These are phyloP conservation scores for Avahi laniger DNA, from an alignment of 2,797 vertebrate genomes.

Conservation along the genomic window DNA sequence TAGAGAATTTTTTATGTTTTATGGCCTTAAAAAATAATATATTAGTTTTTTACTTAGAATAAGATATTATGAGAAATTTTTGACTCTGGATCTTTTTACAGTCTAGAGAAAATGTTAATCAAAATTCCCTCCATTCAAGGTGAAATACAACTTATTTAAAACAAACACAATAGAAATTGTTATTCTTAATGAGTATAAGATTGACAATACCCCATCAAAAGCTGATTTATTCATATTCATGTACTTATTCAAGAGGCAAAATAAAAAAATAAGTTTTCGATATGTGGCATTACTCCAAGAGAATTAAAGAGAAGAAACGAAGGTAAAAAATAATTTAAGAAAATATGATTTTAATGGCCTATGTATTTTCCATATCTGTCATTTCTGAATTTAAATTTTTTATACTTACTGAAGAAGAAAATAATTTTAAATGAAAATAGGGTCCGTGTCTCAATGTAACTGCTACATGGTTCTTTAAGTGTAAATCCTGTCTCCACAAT, in stretches of 20 bases:
- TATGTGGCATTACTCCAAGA: neutral
- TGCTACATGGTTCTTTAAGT: neutral
- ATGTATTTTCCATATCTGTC: neutral
- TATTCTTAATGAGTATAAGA: neutral
- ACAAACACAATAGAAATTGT: neutral
- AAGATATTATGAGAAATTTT: neutral
- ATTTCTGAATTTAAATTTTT: neutral
- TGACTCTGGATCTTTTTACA: neutral
- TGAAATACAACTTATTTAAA: neutral
- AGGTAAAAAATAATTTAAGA: neutral
- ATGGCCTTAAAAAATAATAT: neutral
- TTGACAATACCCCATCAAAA: neutral
- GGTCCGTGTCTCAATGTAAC: neutral
- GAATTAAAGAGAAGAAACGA: neutral
- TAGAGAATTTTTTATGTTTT: neutral
- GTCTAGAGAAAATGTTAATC: neutral
- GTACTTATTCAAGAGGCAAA: neutral
- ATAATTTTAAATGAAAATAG: neutral
- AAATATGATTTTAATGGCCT: neutral
- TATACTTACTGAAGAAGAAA: neutral
- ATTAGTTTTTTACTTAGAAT: neutral
- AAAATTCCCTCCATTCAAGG: neutral
- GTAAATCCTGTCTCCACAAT: neutral
- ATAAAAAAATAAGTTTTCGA: neutral
- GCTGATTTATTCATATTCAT: neutral